Evolutionary conservation across 2,888 invertebrate genomes (phyloP).

Genomic region (Limnephilus rhombicus): DNA sequence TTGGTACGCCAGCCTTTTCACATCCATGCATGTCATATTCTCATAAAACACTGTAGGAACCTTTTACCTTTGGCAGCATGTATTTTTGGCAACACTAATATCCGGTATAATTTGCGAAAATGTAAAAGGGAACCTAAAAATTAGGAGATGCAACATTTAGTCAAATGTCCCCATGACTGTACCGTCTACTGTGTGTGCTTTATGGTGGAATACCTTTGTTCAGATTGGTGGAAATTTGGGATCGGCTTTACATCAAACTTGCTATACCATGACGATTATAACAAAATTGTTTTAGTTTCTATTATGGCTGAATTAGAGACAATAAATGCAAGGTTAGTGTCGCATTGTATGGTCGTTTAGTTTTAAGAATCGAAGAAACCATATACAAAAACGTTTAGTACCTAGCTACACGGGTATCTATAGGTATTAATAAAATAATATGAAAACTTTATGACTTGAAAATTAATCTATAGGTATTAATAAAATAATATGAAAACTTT

Average conservation of each 20-base stretch:
- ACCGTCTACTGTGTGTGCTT: neutral
- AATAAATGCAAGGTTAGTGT: neutral
- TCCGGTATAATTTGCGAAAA: neutral
- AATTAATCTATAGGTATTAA: neutral
- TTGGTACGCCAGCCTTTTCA: neutral
- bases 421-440: too few species aligned
- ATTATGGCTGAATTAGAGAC: too few species aligned
- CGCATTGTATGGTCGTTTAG: neutral
- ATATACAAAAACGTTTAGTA: too few species aligned
- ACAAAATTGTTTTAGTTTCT: neutral
- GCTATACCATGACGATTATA: neutral
- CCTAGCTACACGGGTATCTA: too few species aligned
- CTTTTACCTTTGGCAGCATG: neutral
- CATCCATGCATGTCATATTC: neutral
- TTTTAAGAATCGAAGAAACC: too few species aligned
- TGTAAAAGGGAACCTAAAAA: neutral
- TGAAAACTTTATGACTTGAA: too few species aligned
- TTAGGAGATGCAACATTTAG: neutral
- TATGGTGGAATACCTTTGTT: neutral
- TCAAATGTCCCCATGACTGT: neutral
- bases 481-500: too few species aligned
- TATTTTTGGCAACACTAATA: neutral
- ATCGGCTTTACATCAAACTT: neutral
- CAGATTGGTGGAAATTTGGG: neutral
- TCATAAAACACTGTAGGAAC: neutral